Percentiles rank a stretch among this genome's conserved stretches.
phyloP scores from a whole-genome alignment of 2,113 vertebrate genomes.

The Hyla sarda region DNA sequence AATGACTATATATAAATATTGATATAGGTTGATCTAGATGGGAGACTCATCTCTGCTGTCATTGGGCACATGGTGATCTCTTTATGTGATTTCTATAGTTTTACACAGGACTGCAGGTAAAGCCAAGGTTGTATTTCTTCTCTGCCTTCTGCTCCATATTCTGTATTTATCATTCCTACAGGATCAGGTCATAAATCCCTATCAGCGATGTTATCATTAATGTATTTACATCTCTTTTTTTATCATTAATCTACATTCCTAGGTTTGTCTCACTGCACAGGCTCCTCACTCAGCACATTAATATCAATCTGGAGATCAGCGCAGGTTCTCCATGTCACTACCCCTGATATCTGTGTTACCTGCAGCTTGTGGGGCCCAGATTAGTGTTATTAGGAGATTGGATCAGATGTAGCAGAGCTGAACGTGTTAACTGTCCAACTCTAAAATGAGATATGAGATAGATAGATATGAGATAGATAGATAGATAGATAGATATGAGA shows the following conservation, averaged over 20 bases:
- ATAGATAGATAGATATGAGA: no score
- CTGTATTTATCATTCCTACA: conserved; percentile 7
- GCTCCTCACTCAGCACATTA: conserved; percentile 15
- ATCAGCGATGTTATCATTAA: conserved; percentile 55
- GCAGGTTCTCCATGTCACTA: neutral
- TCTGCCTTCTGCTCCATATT: neutral
- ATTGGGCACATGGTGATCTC: neutral
- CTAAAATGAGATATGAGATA: no score
- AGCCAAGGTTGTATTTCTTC: no score
- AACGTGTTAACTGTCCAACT: neutral
- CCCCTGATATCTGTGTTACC: neutral
- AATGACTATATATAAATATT: no score
- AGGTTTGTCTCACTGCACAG: conserved; percentile 9
- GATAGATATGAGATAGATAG: no score
- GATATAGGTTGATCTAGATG: no score
- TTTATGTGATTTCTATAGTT: no score
- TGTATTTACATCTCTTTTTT: conserved; percentile 49
- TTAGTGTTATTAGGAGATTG: conserved; percentile 28
- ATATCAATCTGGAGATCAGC: conserved; percentile 51
- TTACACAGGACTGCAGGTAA: no score
- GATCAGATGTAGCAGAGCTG: conserved; percentile 22
- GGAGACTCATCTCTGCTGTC: neutral
- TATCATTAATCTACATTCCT: conserved; percentile 58
- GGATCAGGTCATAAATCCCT: conserved; percentile 38
- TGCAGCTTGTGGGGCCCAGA: neutral